These are phyloP conservation scores for Phrynosoma blainvillii DNA, from an alignment of 2,113 vertebrate genomes.

Conservation along the genomic window DNA sequence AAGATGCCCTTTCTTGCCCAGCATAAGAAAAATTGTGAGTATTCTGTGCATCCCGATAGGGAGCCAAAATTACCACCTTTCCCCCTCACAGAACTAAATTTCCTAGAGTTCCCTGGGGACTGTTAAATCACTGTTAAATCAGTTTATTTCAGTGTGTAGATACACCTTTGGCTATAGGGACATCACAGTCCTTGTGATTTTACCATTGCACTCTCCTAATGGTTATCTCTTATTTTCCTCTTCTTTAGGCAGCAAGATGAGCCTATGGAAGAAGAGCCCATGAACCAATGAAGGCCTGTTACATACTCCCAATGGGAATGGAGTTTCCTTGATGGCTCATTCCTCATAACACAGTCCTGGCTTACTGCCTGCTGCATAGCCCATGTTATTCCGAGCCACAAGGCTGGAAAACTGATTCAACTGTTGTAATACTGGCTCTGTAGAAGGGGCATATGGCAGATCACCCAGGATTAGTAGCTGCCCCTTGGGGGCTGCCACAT, in stretches of 20 bases:
- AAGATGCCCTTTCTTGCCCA: no score
- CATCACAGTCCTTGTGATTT: no score
- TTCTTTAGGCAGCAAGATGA: conserved; percentile 69
- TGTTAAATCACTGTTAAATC: not conserved
- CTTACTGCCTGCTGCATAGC: not conserved
- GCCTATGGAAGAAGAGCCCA: conserved; percentile 74
- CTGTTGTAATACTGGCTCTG: conserved; percentile 13
- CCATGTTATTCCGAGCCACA: not conserved
- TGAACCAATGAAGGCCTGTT: conserved; percentile 62
- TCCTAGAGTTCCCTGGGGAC: not conserved
- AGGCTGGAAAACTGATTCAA: not conserved
- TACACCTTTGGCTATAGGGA: not conserved
- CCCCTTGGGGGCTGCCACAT: not conserved
- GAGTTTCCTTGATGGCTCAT: conserved; percentile 23
- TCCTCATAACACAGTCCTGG: conserved; percentile 15
- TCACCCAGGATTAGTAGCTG: conserved; percentile 10
- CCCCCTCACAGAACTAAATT: not conserved
- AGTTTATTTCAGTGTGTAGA: not conserved
- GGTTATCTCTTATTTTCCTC: fast-evolving
- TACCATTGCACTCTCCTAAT: fast-evolving
- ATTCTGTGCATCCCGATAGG: no score
- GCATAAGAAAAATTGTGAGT: no score
- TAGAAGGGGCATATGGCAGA: not conserved
- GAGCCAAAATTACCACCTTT: no score
- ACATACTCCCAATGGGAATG: conserved; percentile 28